These are phyloP conservation scores for Tapirus indicus DNA, from an alignment of 2,797 vertebrate genomes.

Conservation along the genomic window DNA sequence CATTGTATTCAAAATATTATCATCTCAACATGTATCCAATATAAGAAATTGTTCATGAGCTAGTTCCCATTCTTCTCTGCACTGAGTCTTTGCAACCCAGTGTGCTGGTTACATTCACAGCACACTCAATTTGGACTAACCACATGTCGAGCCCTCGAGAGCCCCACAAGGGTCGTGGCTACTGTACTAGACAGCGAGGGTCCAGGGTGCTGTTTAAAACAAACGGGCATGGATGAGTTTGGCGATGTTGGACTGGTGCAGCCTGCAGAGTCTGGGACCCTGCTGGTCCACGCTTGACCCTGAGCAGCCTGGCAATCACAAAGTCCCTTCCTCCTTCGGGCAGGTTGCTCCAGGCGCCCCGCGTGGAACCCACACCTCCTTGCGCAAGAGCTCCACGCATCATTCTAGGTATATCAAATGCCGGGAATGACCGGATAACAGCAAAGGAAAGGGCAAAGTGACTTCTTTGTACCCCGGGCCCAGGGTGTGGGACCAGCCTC, in stretches of 20 bases:
- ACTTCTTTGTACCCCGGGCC: not conserved
- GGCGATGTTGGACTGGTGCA: fast-evolving
- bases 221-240: fast-evolving
- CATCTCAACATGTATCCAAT: not conserved
- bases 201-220: not conserved
- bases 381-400: not conserved
- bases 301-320: no score
- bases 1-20: not conserved
- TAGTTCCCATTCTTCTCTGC: fast-evolving
- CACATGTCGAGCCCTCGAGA: fast-evolving
- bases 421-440: fast-evolving
- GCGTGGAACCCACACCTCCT: fast-evolving
- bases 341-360: fast-evolving
- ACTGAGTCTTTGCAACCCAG: not conserved
- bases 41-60: fast-evolving
- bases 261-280: not conserved
- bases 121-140: fast-evolving
- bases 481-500: fast-evolving
- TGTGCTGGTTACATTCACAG: not conserved
- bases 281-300: not conserved
- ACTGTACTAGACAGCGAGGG: fast-evolving
- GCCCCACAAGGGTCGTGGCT: fast-evolving
- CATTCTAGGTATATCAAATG: fast-evolving
- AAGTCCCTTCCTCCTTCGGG: not conserved
- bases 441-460: not conserved